Percentiles rank a stretch among this genome's conserved stretches.
These are phyloP conservation scores for Latheticus oryzae DNA, from an alignment of 2,888 invertebrate genomes.

Conservation along the genomic window DNA sequence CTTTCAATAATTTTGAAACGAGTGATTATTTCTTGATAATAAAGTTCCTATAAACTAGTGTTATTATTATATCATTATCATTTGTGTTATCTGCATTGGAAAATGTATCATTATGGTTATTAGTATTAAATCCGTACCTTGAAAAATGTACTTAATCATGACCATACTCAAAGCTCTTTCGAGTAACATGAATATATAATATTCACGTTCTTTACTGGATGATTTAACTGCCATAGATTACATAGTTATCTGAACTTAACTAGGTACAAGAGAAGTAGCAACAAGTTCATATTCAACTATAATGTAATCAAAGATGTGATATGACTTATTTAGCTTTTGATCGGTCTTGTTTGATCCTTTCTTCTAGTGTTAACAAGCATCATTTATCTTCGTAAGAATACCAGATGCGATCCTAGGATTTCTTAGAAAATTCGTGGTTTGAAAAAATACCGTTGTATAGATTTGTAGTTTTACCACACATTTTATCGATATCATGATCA, in stretches of 20 bases:
- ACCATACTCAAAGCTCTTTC: neutral
- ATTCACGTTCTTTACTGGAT: conserved; percentile 12
- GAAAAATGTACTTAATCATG: conserved; percentile 14
- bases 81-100: too few relatives aligned
- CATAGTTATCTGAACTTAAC: conserved; percentile 14
- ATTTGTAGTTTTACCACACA: conserved; percentile 18
- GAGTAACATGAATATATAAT: neutral
- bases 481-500: conserved; percentile 6
- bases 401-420: too few relatives aligned
- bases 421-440: neutral
- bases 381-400: too few relatives aligned
- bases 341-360: too few relatives aligned
- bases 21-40: too few relatives aligned
- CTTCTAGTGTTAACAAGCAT: too few relatives aligned
- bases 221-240: conserved; percentile 17
- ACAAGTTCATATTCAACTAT: neutral
- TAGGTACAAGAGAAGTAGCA: conserved; percentile 3
- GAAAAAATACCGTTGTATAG: conserved; percentile 4
- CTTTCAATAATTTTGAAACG: too few relatives aligned
- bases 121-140: neutral
- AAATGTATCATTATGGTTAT: conserved; percentile 3
- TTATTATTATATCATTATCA: too few relatives aligned
- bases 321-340: conserved; percentile 13
- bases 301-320: conserved; percentile 4
- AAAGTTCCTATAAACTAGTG: too few relatives aligned